Percentiles rank a stretch among this genome's conserved stretches.
Evolutionary conservation across 2,797 vertebrate genomes (phyloP).

Genomic region (Orestias chungarensis): DNA sequence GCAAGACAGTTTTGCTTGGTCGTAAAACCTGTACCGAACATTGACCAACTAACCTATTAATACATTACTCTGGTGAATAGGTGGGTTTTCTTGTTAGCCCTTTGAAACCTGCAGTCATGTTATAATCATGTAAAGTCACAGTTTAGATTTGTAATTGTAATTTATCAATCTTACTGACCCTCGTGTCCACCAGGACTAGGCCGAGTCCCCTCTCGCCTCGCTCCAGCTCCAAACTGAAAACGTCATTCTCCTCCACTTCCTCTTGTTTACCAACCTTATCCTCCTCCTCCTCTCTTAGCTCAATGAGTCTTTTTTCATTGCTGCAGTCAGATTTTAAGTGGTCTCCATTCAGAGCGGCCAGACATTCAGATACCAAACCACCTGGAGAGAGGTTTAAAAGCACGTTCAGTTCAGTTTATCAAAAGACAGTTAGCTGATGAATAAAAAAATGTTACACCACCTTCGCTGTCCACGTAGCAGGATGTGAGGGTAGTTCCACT

Average conservation of each 20-base stretch:
- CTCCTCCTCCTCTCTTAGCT: conserved; percentile 60
- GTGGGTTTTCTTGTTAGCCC: too few relatives aligned
- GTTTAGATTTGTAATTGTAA: too few relatives aligned
- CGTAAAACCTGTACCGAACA: too few relatives aligned
- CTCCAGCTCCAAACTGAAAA: conserved; percentile 80
- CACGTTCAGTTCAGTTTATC: background rate
- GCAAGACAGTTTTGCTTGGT: background rate
- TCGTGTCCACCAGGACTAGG: conserved; percentile 78
- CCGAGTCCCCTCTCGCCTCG: conserved; percentile 76
- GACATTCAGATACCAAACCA: conserved; percentile 66
- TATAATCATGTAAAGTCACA: too few relatives aligned
- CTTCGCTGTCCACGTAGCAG: conserved; percentile 52
- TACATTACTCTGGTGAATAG: too few relatives aligned
- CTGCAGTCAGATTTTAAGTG: conserved; percentile 29
- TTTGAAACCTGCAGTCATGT: too few relatives aligned
- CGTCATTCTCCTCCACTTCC: conserved; percentile 62
- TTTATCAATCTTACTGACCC: conserved; percentile 63
- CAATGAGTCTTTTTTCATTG: conserved; percentile 28
- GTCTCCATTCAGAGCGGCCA: conserved; percentile 61
- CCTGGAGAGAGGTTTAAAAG: conserved; percentile 38
- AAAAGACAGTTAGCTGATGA: background rate
- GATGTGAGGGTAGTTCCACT: conserved; percentile 23
- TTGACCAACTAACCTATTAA: too few relatives aligned
- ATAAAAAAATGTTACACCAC: conserved; percentile 29
- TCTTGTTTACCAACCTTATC: conserved; percentile 44